Conservation (phyloP, 2,888 invertebrate species). For the Anarsia innoxiella region DNA sequence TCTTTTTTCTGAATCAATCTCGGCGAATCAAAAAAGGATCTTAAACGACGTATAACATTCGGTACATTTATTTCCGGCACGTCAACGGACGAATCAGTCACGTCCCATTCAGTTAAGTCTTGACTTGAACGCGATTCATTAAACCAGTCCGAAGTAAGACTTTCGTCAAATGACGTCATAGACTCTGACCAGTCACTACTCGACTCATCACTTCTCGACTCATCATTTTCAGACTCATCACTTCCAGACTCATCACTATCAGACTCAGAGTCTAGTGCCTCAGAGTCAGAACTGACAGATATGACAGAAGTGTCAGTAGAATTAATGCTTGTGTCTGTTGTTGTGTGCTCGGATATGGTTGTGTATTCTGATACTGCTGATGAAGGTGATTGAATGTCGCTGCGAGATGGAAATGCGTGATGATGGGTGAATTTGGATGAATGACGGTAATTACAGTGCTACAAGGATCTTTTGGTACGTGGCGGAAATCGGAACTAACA, state of each 20-base stretch:
- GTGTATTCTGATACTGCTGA: conserved; percentile 39
- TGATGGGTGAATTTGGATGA: not conserved
- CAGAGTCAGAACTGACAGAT: not conserved
- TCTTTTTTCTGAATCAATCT: too few species aligned
- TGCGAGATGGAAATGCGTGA: not conserved
- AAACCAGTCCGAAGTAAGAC: too few species aligned
- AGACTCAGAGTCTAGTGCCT: not conserved
- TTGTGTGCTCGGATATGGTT: conserved; percentile 48
- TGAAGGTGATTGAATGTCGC: too few species aligned
- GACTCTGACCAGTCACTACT: not conserved
- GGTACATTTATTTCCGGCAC: too few species aligned
- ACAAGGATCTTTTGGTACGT: too few species aligned
- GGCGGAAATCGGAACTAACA: too few species aligned
- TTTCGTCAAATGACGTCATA: not conserved
- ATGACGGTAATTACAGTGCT: too few species aligned
- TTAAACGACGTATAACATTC: too few species aligned
- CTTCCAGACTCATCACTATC: not conserved
- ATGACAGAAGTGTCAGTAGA: not conserved
- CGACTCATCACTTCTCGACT: not conserved
- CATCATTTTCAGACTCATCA: not conserved
- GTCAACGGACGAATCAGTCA: conserved; percentile 29
- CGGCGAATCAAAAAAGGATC: too few species aligned
- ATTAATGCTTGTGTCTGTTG: conserved; percentile 47
- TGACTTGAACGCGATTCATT: too few species aligned
- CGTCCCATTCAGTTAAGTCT: conserved; percentile 34